A percentile compares a stretch with the other conserved stretches of the same genome.
Conservation (phyloP, 2,113 vertebrate genomes). For the Verasper variegatus region DNA sequence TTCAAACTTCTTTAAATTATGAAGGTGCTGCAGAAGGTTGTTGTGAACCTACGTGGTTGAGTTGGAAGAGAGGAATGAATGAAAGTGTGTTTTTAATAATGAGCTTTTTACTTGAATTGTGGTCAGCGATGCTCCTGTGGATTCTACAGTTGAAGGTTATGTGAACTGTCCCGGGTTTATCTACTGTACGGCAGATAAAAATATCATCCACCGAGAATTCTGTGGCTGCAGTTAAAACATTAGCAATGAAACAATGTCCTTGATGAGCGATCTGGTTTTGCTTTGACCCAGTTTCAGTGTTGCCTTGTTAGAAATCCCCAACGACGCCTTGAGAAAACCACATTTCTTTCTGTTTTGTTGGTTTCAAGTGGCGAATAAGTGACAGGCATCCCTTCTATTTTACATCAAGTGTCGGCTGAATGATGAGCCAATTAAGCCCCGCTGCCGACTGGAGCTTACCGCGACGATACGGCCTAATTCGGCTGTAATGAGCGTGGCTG, state of each 20-base stretch:
- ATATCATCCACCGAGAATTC: conserved; percentile 13
- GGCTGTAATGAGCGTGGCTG: conserved; percentile 64
- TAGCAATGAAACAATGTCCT: conserved; percentile 35
- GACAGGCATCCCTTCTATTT: conserved; percentile 53
- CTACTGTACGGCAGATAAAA: conserved; percentile 18
- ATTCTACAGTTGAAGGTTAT: conserved; percentile 37
- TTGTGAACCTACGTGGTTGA: conserved; percentile 12
- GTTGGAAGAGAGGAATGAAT: neutral
- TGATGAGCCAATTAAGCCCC: conserved; percentile 75
- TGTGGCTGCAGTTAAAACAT: conserved; percentile 49
- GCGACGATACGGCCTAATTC: conserved; percentile 66
- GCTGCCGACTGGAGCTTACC: conserved; percentile 66
- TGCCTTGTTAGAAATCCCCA: conserved; percentile 30
- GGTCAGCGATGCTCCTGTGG: neutral
- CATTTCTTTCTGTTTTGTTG: neutral
- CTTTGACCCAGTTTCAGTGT: conserved; percentile 57
- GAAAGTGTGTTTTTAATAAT: conserved; percentile 4
- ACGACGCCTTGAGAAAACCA: conserved; percentile 13
- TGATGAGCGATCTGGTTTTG: conserved; percentile 34
- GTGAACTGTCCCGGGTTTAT: conserved; percentile 10
- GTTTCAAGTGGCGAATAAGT: conserved; percentile 29
- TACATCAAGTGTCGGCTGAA: conserved; percentile 50
- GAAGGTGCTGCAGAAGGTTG: neutral
- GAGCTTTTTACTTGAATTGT: neutral
- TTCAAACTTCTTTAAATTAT: conserved; percentile 2